Percentiles rank a stretch among this genome's conserved stretches.
Conservation (phyloP, 2,113 vertebrate species). For the Ochotona princeps region DNA sequence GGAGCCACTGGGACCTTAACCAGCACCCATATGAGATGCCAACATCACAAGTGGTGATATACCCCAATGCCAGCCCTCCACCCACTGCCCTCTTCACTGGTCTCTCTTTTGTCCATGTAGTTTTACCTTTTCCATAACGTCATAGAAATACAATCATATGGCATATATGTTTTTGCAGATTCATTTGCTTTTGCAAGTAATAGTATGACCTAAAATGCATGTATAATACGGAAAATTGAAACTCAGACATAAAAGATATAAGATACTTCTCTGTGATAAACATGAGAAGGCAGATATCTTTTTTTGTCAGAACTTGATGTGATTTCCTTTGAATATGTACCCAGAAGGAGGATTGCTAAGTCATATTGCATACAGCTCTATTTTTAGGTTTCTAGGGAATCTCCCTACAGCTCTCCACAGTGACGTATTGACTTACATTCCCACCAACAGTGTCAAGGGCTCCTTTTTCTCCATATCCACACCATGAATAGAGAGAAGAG, state of each 20-base stretch:
- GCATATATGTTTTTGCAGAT: not conserved
- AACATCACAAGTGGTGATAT: no score
- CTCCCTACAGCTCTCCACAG: not conserved
- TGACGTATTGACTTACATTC: not conserved
- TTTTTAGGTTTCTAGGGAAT: not conserved
- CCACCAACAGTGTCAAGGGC: not conserved
- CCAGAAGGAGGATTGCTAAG: not conserved
- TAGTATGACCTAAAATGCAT: not conserved
- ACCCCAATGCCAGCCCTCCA: no score
- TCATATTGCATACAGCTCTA: not conserved
- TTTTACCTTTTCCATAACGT: slow-evolving; percentile 58
- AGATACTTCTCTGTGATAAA: not conserved
- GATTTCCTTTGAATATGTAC: not conserved
- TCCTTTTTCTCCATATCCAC: not conserved
- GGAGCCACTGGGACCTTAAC: no score
- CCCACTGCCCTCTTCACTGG: not conserved
- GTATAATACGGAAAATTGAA: not conserved
- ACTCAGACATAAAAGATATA: not conserved
- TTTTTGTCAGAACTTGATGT: not conserved
- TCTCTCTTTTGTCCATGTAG: slow-evolving; percentile 26
- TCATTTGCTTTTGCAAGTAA: slow-evolving; percentile 23
- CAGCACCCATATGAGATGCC: no score
- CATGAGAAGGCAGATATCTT: not conserved
- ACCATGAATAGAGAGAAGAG: not conserved
- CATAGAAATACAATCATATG: slow-evolving; percentile 9